Percentiles rank a stretch among this genome's conserved stretches.
These are phyloP conservation scores for Nomada goodeniana DNA, from an alignment of 2,888 invertebrate species.

Conservation along the genomic window DNA sequence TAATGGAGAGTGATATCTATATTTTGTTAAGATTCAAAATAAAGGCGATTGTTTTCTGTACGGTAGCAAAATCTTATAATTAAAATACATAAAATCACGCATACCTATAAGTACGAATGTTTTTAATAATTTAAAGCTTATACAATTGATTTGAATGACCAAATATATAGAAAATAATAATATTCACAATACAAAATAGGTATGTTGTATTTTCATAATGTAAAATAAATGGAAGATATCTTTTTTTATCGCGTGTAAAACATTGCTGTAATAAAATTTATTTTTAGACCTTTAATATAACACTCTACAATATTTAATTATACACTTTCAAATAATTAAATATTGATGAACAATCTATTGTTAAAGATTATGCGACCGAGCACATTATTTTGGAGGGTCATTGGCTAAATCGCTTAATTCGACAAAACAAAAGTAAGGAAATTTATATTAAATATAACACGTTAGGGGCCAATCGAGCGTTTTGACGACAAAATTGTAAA, in stretches of 20 bases:
- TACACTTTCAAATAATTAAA: no score
- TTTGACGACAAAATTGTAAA: no score
- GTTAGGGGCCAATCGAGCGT: no score
- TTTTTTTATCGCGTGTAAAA: not conserved
- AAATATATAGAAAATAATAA: no score
- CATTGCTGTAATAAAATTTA: not conserved
- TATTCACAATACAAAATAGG: no score
- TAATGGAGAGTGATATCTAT: not conserved
- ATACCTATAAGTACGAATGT: not conserved
- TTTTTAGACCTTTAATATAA: not conserved
- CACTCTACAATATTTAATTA: not conserved
- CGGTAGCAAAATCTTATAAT: not conserved
- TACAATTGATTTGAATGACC: not conserved
- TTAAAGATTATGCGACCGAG: no score
- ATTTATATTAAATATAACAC: no score
- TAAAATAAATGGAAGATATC: not conserved
- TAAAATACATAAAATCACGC: not conserved
- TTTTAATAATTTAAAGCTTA: not conserved
- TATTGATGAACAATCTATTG: no score
- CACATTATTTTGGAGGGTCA: not conserved
- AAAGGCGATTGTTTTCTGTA: not conserved
- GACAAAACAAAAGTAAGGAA: no score
- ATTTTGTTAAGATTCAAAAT: not conserved
- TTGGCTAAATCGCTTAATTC: no score
- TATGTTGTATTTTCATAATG: not conserved